A percentile compares a stretch with the other conserved stretches of the same genome.
These are phyloP conservation scores for Thymelicus sylvestris DNA, from an alignment of 2,888 invertebrate genomes.

Conservation along the genomic window DNA sequence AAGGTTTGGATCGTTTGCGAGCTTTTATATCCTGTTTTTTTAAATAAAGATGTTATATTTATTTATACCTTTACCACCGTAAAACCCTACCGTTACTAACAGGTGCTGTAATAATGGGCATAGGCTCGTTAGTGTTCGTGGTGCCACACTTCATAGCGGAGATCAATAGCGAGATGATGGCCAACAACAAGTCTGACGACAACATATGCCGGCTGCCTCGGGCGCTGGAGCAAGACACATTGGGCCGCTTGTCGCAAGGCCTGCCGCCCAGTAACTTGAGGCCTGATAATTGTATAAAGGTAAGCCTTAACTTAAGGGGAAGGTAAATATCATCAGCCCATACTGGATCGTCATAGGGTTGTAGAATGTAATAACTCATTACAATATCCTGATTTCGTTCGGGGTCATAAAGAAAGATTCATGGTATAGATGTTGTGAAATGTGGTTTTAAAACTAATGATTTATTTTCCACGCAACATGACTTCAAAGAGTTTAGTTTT, in stretches of 20 bases:
- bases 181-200: conserved; percentile 89
- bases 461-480: too few relatives aligned
- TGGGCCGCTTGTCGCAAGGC: conserved; percentile 89
- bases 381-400: too few relatives aligned
- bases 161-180: conserved; percentile 88
- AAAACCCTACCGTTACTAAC: conserved; percentile 43
- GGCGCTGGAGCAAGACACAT: conserved; percentile 88
- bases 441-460: too few relatives aligned
- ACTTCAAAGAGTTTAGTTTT: too few relatives aligned
- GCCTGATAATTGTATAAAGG: conserved; percentile 92
- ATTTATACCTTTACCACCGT: not conserved
- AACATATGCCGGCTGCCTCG: conserved; percentile 92
- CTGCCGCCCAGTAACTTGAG: conserved; percentile 89
- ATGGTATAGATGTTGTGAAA: too few relatives aligned
- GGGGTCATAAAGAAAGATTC: too few relatives aligned
- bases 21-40: too few relatives aligned
- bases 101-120: conserved; percentile 96
- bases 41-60: too few relatives aligned
- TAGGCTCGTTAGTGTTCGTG: conserved; percentile 96
- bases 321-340: too few relatives aligned
- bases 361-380: too few relatives aligned
- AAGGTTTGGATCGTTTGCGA: too few relatives aligned
- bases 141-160: conserved; percentile 96
- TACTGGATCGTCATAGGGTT: too few relatives aligned
- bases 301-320: conserved; percentile 44